Base-by-base conservation (phyloP, 2,113 vertebrate genomes). In the Ramphastos sulfuratus region DNA sequence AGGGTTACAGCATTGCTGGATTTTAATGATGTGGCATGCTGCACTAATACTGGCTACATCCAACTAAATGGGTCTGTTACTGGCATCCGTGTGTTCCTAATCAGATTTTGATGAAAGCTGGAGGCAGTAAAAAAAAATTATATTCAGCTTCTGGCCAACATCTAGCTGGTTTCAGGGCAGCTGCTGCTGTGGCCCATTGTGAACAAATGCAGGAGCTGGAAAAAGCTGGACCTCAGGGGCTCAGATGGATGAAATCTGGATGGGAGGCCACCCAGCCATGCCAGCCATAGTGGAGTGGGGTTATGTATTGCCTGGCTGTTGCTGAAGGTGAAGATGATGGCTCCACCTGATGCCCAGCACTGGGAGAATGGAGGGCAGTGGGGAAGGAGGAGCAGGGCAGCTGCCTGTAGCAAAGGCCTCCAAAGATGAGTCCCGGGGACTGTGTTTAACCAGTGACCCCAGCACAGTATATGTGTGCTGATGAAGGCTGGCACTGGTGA, bases 281-380 rank as follows among this genome's bases (percentile, higher is more conserved):
- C 35, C 0, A 2, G 3, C 4, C 0, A 0, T 46, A 35, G 24
- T 0, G 0, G 24, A 10, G 24, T 37, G 35, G 25, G 25, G 52
- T 42, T 42, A 31, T 17, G 11, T 58, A 31, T 67, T 1, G 0
- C 37, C 63, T 0, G 2, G 11, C 15, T 44, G n/a, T 12, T 10
- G 50, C 31, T 64, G 42, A 24, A 64, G 42, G 4, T 54, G 50
- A 8, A 0, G 5, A 27, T 48, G n/a, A 30, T 1, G 6, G 5
- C 33, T 64, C 44, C 7, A 3, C 14, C 31, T 69, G 72, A 70
- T 1, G 2, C 67, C 39, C 19, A 10, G 42, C n/a, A 6, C 50
- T 24, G 67, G 25, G 28, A 55, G 12, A 80, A 20, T 30, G 20
- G 15, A 59, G 44, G 19, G 30, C 0, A 0, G 6, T 56, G 11